Conservation (phyloP, 2,888 invertebrate genomes). For the Torymus auratus region DNA sequence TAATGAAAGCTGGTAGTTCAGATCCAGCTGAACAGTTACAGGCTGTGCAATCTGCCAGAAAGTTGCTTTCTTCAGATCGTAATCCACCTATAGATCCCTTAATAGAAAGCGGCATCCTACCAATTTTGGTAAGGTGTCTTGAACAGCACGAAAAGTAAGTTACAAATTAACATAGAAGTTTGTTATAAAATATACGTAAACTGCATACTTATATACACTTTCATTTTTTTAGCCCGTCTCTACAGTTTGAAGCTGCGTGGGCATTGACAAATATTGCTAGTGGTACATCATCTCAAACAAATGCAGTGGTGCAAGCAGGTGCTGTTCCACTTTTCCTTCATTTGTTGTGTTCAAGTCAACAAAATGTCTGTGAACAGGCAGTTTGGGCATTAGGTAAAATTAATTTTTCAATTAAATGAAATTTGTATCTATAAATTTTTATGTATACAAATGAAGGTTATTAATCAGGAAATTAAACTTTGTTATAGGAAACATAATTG, state of each 20-base stretch:
- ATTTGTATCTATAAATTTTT: too few relatives aligned
- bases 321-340: slow-evolving; percentile 97
- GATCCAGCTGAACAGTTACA: slow-evolving; percentile 89
- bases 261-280: slow-evolving; percentile 97
- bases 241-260: slow-evolving; percentile 99
- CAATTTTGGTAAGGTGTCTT: slow-evolving; percentile 94
- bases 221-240: slow-evolving; percentile 81
- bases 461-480: not conserved
- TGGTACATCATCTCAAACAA: slow-evolving; percentile 95
- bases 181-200: slow-evolving; percentile 5
- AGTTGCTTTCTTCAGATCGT: slow-evolving; percentile 96
- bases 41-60: slow-evolving; percentile 96
- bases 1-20: slow-evolving; percentile 89
- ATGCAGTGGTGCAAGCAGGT: slow-evolving; percentile 93
- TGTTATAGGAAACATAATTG: slow-evolving; percentile 85
- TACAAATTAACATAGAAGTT: slow-evolving; percentile 20
- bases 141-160: slow-evolving; percentile 85
- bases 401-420: not conserved
- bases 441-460: too few relatives aligned
- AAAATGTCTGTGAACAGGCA: slow-evolving; percentile 99
- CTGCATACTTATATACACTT: slow-evolving; percentile 18
- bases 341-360: slow-evolving; percentile 93
- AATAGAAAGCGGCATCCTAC: slow-evolving; percentile 95
- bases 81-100: slow-evolving; percentile 99
- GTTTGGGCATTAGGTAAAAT: slow-evolving; percentile 95